Percentiles rank a stretch among this genome's conserved stretches.
These are phyloP conservation scores for Balearica regulorum DNA, from an alignment of 2,797 vertebrate species.

Conservation along the genomic window DNA sequence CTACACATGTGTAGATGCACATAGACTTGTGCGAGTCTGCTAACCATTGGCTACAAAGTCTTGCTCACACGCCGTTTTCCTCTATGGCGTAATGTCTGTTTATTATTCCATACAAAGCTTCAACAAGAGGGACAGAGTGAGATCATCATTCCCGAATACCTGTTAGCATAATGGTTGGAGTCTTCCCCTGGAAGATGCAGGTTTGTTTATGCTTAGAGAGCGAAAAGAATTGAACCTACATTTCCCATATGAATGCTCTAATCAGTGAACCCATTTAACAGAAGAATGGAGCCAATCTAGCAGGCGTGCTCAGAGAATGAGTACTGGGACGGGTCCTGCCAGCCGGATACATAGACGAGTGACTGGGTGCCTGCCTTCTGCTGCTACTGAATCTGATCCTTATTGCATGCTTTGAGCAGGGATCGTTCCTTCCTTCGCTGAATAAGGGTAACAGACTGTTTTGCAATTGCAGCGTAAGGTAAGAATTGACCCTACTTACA, in stretches of 20 bases:
- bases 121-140: not conserved
- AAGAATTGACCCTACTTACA: not conserved
- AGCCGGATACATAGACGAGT: not conserved
- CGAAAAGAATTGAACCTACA: conserved; percentile 47
- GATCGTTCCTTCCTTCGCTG: not conserved
- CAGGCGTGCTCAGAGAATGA: not conserved
- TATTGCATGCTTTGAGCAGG: not conserved
- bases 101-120: conserved; percentile 53
- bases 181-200: conserved; percentile 11
- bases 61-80: not conserved
- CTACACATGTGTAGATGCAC: not conserved
- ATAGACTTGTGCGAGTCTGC: not conserved
- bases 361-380: not conserved
- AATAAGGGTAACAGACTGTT: not conserved
- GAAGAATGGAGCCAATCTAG: conserved; percentile 58
- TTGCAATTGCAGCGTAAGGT: not conserved
- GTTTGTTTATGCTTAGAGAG: conserved; percentile 28
- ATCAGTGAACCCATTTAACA: conserved; percentile 38
- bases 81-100: conserved; percentile 19
- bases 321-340: not conserved
- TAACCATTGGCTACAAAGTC: not conserved
- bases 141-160: not conserved
- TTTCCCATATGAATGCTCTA: conserved; percentile 55
- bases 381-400: not conserved
- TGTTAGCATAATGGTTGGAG: conserved; percentile 41